Evolutionary conservation across 2,113 vertebrate species (phyloP), one percentile per base, ranked within the genome.

Genomic region (Accipiter virgatus): DNA sequence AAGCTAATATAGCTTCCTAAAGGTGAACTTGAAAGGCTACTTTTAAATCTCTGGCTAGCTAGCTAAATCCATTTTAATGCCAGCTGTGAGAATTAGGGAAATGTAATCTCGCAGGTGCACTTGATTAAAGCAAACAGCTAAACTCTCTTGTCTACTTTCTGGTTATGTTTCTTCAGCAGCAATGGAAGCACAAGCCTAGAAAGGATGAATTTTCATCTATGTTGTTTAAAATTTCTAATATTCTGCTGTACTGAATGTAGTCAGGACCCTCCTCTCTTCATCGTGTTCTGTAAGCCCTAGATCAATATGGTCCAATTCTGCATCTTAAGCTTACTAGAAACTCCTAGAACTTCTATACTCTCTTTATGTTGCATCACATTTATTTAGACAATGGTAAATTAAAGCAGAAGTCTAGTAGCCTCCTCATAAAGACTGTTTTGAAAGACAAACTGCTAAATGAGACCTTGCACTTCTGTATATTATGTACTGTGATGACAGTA

Each of bases 1-100:
- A 73, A 95, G 65, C 92, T 97, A 97, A 95, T 95, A 90, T 7
- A 96, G 71, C 68, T 92, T 93, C 78, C 81, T 84, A 97, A 93
- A 96, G 95, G 94, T 96, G 97, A 97, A 97, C 94, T 96, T 97
- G 91, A 97, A 96, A 92, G 63, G 74, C 50, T 96, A 58, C 75
- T 83, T 95, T 77, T 85, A 96, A 97, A 95, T 94, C 85, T 86
- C 78, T 18, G n/a, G 67, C 67, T 93, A 93, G 81, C 72, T 93
- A 83, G 55, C 72, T 74, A 79, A 92, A 93, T 81, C 91, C 45
- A 72, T 95, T 92, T 80, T 85, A 92, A 93, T 90, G 50, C 73
- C 78, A 94, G 74, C 62, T 93, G 79, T 92, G 92, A 95, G 78
- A 95, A 82, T 92, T 87, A 90, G 59, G 67, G 50, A 94, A 95